Percentiles rank a stretch among this genome's conserved stretches.
phyloP scores from a whole-genome alignment of 1,140 invertebrate species.

The Drosophila sp. region DNA sequence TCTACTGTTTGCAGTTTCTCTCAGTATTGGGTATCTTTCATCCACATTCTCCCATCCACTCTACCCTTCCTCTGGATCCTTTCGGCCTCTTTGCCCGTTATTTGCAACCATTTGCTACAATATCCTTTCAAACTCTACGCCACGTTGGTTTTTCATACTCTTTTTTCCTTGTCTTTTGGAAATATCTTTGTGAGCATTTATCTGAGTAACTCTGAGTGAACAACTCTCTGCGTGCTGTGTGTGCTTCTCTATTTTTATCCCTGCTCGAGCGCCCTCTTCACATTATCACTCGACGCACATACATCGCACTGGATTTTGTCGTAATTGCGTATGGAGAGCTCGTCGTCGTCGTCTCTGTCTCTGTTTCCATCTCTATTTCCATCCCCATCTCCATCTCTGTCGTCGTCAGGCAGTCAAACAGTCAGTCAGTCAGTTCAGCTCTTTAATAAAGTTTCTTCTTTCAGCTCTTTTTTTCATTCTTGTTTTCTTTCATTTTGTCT shows the following conservation, averaged over 20 bases:
- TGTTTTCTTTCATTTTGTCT: slow-evolving; percentile 36
- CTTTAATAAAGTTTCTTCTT: slow-evolving; percentile 70
- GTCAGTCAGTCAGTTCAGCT: slow-evolving; percentile 35
- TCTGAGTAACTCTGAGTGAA: slow-evolving; percentile 28
- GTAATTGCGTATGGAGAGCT: slow-evolving; percentile 80
- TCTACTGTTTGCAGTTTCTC: slow-evolving; percentile 35
- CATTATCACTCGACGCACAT: slow-evolving; percentile 66
- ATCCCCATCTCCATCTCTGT: background rate
- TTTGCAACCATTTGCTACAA: slow-evolving; percentile 70
- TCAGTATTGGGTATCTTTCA: slow-evolving; percentile 19
- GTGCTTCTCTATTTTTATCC: slow-evolving; percentile 69
- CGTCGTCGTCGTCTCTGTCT: slow-evolving; percentile 48
- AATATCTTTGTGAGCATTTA: slow-evolving; percentile 20
- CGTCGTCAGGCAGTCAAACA: slow-evolving; percentile 15
- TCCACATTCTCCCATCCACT: too few species aligned
- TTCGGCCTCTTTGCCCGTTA: slow-evolving; percentile 16
- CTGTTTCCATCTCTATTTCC: too few species aligned
- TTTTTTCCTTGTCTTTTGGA: slow-evolving; percentile 14
- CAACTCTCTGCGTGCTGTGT: slow-evolving; percentile 18
- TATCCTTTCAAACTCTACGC: slow-evolving; percentile 60
- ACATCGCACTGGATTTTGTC: slow-evolving; percentile 68
- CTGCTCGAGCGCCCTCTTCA: slow-evolving; percentile 55
- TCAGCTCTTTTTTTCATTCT: slow-evolving; percentile 10
- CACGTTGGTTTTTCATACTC: slow-evolving; percentile 3
- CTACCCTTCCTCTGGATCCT: slow-evolving; percentile 24